Conservation (phyloP, 2,888 invertebrate species). For the Megalurothrips usitatus region DNA sequence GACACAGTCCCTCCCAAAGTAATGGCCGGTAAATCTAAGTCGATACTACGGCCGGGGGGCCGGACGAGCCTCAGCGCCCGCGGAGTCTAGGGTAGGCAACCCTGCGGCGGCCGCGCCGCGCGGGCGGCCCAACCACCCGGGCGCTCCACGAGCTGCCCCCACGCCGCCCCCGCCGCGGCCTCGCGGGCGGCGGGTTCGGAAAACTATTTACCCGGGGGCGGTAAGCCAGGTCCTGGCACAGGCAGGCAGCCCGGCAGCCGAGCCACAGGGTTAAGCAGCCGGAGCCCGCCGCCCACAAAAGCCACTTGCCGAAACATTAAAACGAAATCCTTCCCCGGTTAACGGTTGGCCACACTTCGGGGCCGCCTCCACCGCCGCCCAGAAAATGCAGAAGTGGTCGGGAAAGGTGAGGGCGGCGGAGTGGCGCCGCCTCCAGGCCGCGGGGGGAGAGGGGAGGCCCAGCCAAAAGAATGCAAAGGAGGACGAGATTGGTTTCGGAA, state of each 20-base stretch:
- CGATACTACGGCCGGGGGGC: background rate
- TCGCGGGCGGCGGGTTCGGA: background rate
- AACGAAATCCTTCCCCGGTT: slow-evolving; percentile 5
- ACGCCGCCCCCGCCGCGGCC: no score
- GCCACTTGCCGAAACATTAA: slow-evolving; percentile 17
- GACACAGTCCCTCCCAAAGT: background rate
- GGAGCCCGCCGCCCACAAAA: background rate
- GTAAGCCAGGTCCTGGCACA: background rate
- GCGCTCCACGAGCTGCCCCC: background rate
- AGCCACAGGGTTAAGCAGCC: background rate
- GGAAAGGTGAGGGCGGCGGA: background rate
- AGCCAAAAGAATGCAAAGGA: slow-evolving; percentile 20
- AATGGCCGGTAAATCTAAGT: background rate
- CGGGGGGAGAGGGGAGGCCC: background rate
- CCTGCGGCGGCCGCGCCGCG: background rate
- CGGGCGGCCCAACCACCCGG: background rate
- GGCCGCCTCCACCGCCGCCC: no score
- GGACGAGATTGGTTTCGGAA: background rate
- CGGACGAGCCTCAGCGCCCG: background rate
- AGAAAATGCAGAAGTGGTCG: background rate
- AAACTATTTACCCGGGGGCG: background rate
- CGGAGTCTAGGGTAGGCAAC: background rate
- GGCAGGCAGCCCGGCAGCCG: background rate
- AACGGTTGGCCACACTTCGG: no score
- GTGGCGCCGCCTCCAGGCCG: background rate